Conservation (phyloP, 1,140 invertebrate genomes). For the Drosophila willistoni region DNA sequence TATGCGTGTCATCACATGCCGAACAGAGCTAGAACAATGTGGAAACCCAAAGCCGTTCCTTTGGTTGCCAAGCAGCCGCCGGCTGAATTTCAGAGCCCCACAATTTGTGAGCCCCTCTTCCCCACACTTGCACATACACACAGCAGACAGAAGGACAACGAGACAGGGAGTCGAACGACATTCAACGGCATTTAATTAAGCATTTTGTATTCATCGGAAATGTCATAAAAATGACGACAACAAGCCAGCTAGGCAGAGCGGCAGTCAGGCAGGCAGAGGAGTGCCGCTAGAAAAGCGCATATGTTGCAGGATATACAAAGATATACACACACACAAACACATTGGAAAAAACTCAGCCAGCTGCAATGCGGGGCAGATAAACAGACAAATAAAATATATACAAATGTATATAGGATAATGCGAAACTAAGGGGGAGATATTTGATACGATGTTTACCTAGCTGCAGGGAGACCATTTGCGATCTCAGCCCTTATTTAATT, state of each 20-base stretch:
- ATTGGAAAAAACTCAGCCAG: slow-evolving; percentile 20
- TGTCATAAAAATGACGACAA: slow-evolving; percentile 72
- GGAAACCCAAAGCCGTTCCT: slow-evolving; percentile 19
- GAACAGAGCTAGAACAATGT: slow-evolving; percentile 19
- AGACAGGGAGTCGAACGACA: slow-evolving; percentile 10
- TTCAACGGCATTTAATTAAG: slow-evolving; percentile 73
- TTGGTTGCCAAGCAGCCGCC: slow-evolving; percentile 11
- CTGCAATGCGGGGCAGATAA: slow-evolving; percentile 47
- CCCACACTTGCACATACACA: too few species aligned
- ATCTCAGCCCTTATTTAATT: neutral
- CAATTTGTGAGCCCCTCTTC: slow-evolving; percentile 49
- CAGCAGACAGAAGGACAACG: slow-evolving; percentile 11
- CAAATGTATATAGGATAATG: neutral
- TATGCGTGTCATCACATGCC: slow-evolving; percentile 80
- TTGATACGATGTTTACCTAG: neutral
- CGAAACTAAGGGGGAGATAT: neutral
- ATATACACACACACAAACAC: neutral
- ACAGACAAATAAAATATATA: slow-evolving; percentile 10
- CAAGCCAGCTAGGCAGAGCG: neutral
- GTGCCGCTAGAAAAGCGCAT: slow-evolving; percentile 35
- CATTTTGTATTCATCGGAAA: slow-evolving; percentile 81
- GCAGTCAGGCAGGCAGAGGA: neutral
- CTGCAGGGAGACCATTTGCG: neutral
- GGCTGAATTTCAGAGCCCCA: slow-evolving; percentile 27
- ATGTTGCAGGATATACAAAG: slow-evolving; percentile 43